phyloP scores from a whole-genome alignment of 2,888 invertebrate genomes.

The Drosophila helvetica region DNA sequence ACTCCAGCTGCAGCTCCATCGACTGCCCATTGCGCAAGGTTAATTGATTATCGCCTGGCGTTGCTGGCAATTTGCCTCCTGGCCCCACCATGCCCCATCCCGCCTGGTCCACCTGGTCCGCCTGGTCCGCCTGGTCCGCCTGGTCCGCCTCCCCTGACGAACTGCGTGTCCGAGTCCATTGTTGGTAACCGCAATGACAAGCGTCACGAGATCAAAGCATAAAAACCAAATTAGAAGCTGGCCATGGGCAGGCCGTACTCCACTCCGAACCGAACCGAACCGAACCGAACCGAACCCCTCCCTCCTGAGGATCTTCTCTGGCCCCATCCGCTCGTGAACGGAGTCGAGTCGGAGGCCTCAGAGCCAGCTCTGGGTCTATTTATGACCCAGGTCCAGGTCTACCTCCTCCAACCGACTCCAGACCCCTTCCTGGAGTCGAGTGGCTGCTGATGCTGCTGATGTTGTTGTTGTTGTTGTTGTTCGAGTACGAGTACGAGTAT shows the following conservation, averaged over 20 bases:
- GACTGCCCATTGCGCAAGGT: conserved; percentile 65
- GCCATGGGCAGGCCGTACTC: conserved; percentile 11
- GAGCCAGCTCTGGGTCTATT: conserved; percentile 14
- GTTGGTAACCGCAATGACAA: conserved; percentile 62
- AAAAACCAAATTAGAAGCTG: conserved; percentile 69
- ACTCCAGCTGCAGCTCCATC: conserved; percentile 14
- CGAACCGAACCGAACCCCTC: background rate
- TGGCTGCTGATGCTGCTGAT: conserved; percentile 9
- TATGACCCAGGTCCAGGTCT: conserved; percentile 33
- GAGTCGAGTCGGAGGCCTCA: background rate
- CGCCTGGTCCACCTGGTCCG: background rate
- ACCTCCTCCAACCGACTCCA: background rate
- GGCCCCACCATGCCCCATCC: background rate
- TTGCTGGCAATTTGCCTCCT: conserved; percentile 34
- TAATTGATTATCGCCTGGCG: conserved; percentile 70
- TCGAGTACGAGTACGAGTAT: conserved; percentile 1
- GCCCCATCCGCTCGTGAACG: background rate
- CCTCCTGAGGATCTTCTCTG: background rate
- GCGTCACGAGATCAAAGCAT: conserved; percentile 78
- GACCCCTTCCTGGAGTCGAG: background rate
- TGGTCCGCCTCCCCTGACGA: conserved; percentile 39
- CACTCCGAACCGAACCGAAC: background rate
- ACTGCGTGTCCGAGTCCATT: conserved; percentile 40
- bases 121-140: background rate
- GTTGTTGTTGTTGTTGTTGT: conserved; percentile 22